A percentile compares a stretch with the other conserved stretches of the same genome.
phyloP scores from a whole-genome alignment of 2,113 vertebrate species.

The Hippocampus zosterae region DNA sequence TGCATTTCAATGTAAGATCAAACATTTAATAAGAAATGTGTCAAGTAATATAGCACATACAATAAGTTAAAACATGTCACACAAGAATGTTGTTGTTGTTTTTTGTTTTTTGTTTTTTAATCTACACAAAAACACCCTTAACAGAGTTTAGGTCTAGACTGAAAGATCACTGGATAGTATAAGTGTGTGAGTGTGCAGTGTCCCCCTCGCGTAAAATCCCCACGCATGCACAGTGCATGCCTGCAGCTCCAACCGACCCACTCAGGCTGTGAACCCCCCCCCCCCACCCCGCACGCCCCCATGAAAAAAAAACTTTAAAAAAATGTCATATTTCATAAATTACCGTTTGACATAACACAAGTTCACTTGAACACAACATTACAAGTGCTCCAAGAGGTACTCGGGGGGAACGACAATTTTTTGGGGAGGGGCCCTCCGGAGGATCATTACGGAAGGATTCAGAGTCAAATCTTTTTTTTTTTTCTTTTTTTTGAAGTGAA shows the following conservation, averaged over 20 bases:
- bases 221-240: conserved; percentile 67
- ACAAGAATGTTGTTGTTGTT: conserved; percentile 64
- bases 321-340: conserved; percentile 44
- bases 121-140: conserved; percentile 98
- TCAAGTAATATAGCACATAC: conserved; percentile 99
- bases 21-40: conserved; percentile 94
- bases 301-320: conserved; percentile 3
- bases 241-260: conserved; percentile 33
- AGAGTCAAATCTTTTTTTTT: conserved; percentile 42
- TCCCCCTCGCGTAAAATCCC: conserved; percentile 45
- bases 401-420: conserved; percentile 65
- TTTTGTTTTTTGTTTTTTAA: conserved; percentile 73
- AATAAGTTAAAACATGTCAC: conserved; percentile 98
- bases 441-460: conserved; percentile 62
- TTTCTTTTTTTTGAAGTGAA: conserved; percentile 41
- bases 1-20: conserved; percentile 88
- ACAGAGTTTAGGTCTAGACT: conserved; percentile 73
- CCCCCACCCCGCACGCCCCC: too few species aligned
- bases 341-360: conserved; percentile 68
- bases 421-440: conserved; percentile 55
- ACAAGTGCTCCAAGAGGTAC: conserved; percentile 56
- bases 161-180: conserved; percentile 67
- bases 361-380: conserved; percentile 70
- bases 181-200: conserved; percentile 56
- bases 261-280: conserved; percentile 27